Evolutionary conservation across 2,888 invertebrate genomes (phyloP), one percentile per base, ranked within the genome.

Genomic region (Maniola hyperantus): DNA sequence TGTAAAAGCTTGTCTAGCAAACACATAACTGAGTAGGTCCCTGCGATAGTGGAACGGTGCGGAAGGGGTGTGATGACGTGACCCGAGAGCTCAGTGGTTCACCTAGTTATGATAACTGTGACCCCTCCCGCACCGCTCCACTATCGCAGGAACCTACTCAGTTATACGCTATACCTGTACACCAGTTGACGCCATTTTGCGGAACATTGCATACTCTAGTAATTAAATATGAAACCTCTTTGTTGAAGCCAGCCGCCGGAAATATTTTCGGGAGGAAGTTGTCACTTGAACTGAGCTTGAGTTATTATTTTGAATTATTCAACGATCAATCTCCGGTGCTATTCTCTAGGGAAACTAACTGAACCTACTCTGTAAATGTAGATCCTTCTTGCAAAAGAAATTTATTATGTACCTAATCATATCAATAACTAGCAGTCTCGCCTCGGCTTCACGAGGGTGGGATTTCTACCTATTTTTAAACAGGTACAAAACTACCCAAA

Each of bases 261-360:
- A 57, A 57, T 57, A 42, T 39, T 57, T 57, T 42, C 13, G 55
- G 11, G 18, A 57, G 39, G 42, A 57, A 57, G 57, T 57, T 57
- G 57, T 57, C 57, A 42, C 57, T 57, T 39, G 39, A 42, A 13
- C 42, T 57, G 57, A 57, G 57, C 55, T 42, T 57, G 57, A 57
- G 57, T 57, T 39, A 57, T 57, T 57, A 18, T 57, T 57, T 42
- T 57, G 57, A 57, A 57, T 57, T 57, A 57, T 57, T 57, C 39
- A 57, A 13, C 57, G 57, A 57, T 57, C 57, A 42, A 57, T 57
- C 57, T 57, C 57, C 57, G 34, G 55, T 57, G 13, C 5, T 57
- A 54, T 20, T 42, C 42, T 42, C 39, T 20, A 4, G 57, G 57
- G 57, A 39, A 15, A 11, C 57, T 42, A 39, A 39, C 11, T 20